Evolutionary conservation across 2,888 invertebrate genomes (phyloP).

Genomic region (Spilarctia lutea): DNA sequence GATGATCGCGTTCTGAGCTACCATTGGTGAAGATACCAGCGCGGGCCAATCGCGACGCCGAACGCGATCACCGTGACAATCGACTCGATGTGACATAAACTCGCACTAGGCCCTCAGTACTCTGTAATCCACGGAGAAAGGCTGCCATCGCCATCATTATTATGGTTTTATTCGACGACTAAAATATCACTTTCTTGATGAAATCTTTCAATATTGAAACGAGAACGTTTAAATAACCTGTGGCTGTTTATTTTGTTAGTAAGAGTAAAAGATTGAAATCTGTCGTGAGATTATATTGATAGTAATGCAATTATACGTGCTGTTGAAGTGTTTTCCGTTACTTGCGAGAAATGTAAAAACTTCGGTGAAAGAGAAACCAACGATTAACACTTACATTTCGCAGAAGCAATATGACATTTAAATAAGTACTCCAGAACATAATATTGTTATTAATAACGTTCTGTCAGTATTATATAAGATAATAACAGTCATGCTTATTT

Average conservation of each 20-base stretch:
- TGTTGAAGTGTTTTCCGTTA: conserved; percentile 24
- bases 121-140: conserved; percentile 52
- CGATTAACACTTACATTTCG: conserved; percentile 13
- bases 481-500: not conserved
- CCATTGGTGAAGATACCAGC: too few species aligned
- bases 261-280: conserved; percentile 41
- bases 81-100: too few species aligned
- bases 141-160: conserved; percentile 38
- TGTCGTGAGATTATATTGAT: conserved; percentile 30
- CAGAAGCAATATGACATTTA: conserved; percentile 1
- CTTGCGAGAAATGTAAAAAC: conserved; percentile 5
- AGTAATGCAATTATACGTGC: conserved; percentile 29
- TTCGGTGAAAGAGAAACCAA: conserved; percentile 32
- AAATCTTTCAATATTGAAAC: conserved; percentile 30
- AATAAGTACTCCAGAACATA: not conserved
- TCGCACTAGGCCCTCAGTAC: conserved; percentile 24
- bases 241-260: conserved; percentile 43
- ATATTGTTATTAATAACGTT: not conserved
- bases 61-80: too few species aligned
- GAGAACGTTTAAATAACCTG: conserved; percentile 35
- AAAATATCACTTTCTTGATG: conserved; percentile 47
- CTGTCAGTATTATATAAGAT: conserved; percentile 6
- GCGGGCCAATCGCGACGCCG: too few species aligned
- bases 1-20: too few species aligned
- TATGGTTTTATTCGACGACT: conserved; percentile 36